phyloP scores from a whole-genome alignment of 2,888 invertebrate species.

The Maniola hyperantus region DNA sequence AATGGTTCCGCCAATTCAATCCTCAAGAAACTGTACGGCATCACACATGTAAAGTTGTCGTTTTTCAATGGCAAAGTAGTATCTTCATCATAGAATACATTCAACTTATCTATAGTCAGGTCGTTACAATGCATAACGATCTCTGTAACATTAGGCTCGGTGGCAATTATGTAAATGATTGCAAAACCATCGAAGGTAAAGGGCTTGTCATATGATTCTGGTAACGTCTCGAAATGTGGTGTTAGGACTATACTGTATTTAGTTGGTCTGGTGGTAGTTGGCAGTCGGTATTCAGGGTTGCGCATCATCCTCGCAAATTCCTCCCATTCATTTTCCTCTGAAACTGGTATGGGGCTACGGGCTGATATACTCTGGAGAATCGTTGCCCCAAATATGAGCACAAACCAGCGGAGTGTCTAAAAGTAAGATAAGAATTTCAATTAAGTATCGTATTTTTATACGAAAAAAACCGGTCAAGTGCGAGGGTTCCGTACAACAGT shows the following conservation, averaged over 20 bases:
- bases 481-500: too few species aligned
- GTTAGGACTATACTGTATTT: conserved; percentile 79
- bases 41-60: conserved; percentile 53
- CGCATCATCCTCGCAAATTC: conserved; percentile 53
- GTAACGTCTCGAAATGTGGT: conserved; percentile 68
- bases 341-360: conserved; percentile 59
- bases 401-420: conserved; percentile 60
- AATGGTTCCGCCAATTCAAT: conserved; percentile 50
- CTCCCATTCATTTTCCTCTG: conserved; percentile 66
- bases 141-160: conserved; percentile 47
- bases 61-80: conserved; percentile 41
- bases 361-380: conserved; percentile 57
- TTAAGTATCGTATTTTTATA: background rate
- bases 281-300: conserved; percentile 69
- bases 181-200: conserved; percentile 75
- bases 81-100: conserved; percentile 33
- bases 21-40: conserved; percentile 57
- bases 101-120: conserved; percentile 54
- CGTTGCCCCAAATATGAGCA: conserved; percentile 54
- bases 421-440: conserved; percentile 34
- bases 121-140: conserved; percentile 71
- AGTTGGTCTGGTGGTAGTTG: conserved; percentile 71
- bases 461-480: too few species aligned
- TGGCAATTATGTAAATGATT: conserved; percentile 54
- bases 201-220: conserved; percentile 42